A percentile compares a stretch with the other conserved stretches of the same genome.
These are phyloP conservation scores for Tenualosa ilisha DNA, from an alignment of 2,797 vertebrate genomes.

Conservation along the genomic window DNA sequence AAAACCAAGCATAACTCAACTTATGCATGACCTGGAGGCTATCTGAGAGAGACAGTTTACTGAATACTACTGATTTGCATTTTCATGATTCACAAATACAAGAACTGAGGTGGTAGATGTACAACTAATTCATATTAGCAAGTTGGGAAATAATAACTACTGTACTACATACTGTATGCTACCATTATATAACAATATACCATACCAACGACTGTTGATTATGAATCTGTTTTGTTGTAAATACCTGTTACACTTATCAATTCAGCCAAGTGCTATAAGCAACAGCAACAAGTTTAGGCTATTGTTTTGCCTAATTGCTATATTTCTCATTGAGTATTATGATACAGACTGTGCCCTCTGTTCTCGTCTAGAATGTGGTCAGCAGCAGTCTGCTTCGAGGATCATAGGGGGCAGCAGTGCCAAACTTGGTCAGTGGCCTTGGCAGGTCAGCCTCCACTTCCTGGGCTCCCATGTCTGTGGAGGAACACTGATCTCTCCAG, in stretches of 20 bases:
- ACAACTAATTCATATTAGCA: background rate
- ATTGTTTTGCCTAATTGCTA: background rate
- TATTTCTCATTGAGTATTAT: background rate
- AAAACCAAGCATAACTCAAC: background rate
- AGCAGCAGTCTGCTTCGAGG: conserved; percentile 68
- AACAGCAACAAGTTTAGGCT: background rate
- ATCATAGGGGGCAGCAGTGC: conserved; percentile 84
- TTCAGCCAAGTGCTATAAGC: background rate
- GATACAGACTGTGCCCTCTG: background rate
- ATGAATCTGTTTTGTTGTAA: too few species aligned
- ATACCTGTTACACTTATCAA: background rate
- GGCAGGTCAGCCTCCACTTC: conserved; percentile 87
- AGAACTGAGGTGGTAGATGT: background rate
- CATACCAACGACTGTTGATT: too few species aligned
- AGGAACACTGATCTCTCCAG: conserved; percentile 80
- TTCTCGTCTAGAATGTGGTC: conserved; percentile 76
- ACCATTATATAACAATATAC: background rate
- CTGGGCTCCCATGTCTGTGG: conserved; percentile 75
- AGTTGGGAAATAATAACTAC: background rate
- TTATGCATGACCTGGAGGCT: background rate
- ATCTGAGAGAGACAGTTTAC: background rate
- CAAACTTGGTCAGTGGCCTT: conserved; percentile 80
- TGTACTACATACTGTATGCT: background rate
- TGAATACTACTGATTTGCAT: background rate
- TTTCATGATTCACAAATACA: background rate